Base-by-base conservation (phyloP, 2,797 vertebrate genomes). In the Ambastaia sidthimunki region DNA sequence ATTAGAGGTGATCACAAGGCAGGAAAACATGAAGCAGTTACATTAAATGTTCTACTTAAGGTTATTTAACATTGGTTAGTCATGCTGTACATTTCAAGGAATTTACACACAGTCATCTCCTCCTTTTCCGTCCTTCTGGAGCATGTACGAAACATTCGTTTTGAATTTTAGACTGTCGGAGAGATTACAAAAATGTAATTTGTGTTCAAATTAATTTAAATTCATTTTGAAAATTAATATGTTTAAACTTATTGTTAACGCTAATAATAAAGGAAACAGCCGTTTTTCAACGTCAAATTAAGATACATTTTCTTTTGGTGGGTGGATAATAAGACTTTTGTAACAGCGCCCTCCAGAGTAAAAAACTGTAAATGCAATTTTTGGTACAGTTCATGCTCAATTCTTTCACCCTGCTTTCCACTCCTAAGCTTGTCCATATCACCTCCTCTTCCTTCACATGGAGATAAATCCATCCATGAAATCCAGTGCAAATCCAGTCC, bases 261-360 rank as follows among this genome's bases (percentile, higher is more conserved):
- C 28, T 7, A 70, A 63, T 34, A 44, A 67, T 34, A 63, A 66
- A 23, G 62, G 16, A 7, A 74, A 76, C 19, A 79, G 41, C 70
- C 7, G 63, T 57, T 57, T 9, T 37, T 65, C 10, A 65, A 65
- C 62, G 7, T 37, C 31, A 41, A 41, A 37, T 65, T 18, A 19
- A 19, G 31, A 65, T 65, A 41, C 18, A 65, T 37, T 13, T 66
- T 28, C 13, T 52, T 48, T 57, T 57, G 23, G 37, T 28, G 62
- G 25, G 52, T n/a, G 37, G 57, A 59, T 16, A 52, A 23, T 23
- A 72, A 60, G 50, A 55, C 69, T 78, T 86, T 79, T 73, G 63
- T 68, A 28, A 80, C 68, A 81, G 75, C 78, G 34, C 83, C 85
- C 74, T 83, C 83, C 71, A 74, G 74, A 47, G 82, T 78, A 79